Conservation (phyloP, 2,113 vertebrate genomes). For the Colinus virginianus region DNA sequence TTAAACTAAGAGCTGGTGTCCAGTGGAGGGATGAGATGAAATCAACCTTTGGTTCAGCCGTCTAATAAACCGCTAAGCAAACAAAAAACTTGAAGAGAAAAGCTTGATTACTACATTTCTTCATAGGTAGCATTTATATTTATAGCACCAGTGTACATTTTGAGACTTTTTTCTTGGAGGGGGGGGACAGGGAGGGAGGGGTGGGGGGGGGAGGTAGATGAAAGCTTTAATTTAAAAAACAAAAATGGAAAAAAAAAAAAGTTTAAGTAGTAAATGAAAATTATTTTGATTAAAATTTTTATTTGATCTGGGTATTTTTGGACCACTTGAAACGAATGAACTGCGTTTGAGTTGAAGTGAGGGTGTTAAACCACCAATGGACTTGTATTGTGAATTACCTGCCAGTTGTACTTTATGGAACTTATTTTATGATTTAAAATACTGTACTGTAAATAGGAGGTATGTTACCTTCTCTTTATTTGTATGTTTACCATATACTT, state of each 20-base stretch:
- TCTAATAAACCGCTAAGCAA: slow-evolving; percentile 72
- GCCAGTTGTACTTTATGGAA: slow-evolving; percentile 82
- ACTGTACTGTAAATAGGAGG: slow-evolving; percentile 90
- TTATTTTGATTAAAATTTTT: slow-evolving; percentile 87
- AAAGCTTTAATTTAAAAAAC: slow-evolving; percentile 86
- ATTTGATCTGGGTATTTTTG: slow-evolving; percentile 87
- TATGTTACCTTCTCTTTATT: slow-evolving; percentile 86
- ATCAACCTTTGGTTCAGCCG: slow-evolving; percentile 53
- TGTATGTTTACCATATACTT: slow-evolving; percentile 96
- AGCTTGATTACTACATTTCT: slow-evolving; percentile 77
- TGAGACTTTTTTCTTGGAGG: slow-evolving; percentile 69
- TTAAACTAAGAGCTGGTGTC: slow-evolving; percentile 29
- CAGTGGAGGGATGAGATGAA: slow-evolving; percentile 58
- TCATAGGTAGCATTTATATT: slow-evolving; percentile 81
- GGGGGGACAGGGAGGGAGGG: slow-evolving; percentile 39
- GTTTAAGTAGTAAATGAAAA: slow-evolving; percentile 78
- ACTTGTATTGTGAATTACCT: slow-evolving; percentile 78
- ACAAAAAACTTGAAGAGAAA: slow-evolving; percentile 79
- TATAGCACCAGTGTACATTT: slow-evolving; percentile 81
- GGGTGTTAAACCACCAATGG: slow-evolving; percentile 76
- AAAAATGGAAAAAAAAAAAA: slow-evolving; percentile 42
- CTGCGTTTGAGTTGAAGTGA: slow-evolving; percentile 77
- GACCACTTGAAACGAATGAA: slow-evolving; percentile 82
- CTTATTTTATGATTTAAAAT: slow-evolving; percentile 88
- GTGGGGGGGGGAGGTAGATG: slow-evolving; percentile 66